Base-by-base conservation (phyloP, 2,113 vertebrate species). In the Sinocyclocheilus grahami region DNA sequence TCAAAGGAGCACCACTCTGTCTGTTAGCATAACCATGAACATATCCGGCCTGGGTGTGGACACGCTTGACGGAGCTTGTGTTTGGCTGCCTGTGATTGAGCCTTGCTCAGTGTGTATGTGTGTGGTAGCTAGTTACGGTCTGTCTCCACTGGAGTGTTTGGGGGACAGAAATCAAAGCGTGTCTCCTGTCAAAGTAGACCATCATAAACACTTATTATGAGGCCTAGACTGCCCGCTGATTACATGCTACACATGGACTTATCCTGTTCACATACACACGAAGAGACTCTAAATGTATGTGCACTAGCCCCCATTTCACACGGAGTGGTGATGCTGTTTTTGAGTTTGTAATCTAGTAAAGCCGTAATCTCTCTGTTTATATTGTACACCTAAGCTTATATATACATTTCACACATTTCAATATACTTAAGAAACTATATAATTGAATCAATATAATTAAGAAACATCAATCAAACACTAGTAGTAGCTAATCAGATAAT, bases 61-160 rank as follows among this genome's bases (percentile, higher is more conserved):
- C 85, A 74, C 2, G 67, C 85, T 81, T 74, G 22, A 58, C 10
- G 53, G 62, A 71, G 67, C 79, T 69, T 76, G 67, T 86, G 46
- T 76, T 81, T 87, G 60, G 51, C 78, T n/a, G 30, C 46, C 27
- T 82, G 81, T 72, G 33, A 10, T 62, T 16, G 37, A 20, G 24
- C 8, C n/a, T 10, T 63, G 2, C 53, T 76, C 22, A 7, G 74
- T 72, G 37, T 74, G 77, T 58, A 46, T 27, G 62, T 42, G 78
- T 82, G 78, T 55, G 63, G 78, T 82, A 46, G 33, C 30, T 82
- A 63, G 79, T 82, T 51, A 82, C 7, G 42, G 63, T 81, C 65
- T 65, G 65, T 75, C 22, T 82, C 58, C 63, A 65, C 14, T 78
- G 39, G 85, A 82, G 62, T 81, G 85, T 86, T 82, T 86, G 51